Percentiles rank a stretch among this genome's conserved stretches.
phyloP scores from a whole-genome alignment of 2,797 vertebrate species.

The Phylloscopus collybita region DNA sequence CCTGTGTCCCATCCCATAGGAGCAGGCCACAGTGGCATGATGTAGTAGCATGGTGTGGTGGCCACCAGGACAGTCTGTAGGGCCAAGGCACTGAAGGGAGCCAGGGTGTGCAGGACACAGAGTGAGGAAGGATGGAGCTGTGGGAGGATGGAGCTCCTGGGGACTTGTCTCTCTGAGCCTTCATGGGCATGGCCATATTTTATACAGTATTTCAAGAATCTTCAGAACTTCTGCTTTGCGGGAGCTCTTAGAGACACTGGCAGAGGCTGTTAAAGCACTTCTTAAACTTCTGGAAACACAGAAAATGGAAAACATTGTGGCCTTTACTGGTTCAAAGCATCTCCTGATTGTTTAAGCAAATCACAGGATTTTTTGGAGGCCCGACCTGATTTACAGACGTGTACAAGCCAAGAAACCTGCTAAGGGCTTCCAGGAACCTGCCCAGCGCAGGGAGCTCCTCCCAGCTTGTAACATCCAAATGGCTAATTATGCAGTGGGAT shows the following conservation, averaged over 20 bases:
- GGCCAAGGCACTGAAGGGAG: background rate
- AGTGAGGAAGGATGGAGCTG: background rate
- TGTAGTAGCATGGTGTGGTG: rapidly evolving
- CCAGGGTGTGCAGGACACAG: background rate
- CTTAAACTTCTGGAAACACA: background rate
- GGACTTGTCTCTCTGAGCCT: background rate
- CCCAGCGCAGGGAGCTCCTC: background rate
- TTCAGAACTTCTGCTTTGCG: background rate
- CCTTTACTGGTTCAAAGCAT: background rate
- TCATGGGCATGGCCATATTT: rapidly evolving
- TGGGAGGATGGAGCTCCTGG: background rate
- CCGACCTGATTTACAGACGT: background rate
- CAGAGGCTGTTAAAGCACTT: background rate
- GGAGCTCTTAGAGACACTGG: background rate
- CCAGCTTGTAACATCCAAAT: background rate
- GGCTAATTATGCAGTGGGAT: background rate
- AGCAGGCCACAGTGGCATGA: rapidly evolving
- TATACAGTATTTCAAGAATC: background rate
- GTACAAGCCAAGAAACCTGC: background rate
- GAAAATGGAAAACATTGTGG: background rate
- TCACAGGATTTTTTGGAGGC: background rate
- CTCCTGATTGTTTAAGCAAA: slow-evolving; percentile 11
- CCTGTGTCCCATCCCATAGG: rapidly evolving
- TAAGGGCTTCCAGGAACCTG: background rate
- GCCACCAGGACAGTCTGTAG: background rate